Percentiles rank a stretch among this genome's conserved stretches.
These are phyloP conservation scores for Pocillopora damicornis DNA, from an alignment of 64 coral and sea anemone genomes.

Conservation along the genomic window DNA sequence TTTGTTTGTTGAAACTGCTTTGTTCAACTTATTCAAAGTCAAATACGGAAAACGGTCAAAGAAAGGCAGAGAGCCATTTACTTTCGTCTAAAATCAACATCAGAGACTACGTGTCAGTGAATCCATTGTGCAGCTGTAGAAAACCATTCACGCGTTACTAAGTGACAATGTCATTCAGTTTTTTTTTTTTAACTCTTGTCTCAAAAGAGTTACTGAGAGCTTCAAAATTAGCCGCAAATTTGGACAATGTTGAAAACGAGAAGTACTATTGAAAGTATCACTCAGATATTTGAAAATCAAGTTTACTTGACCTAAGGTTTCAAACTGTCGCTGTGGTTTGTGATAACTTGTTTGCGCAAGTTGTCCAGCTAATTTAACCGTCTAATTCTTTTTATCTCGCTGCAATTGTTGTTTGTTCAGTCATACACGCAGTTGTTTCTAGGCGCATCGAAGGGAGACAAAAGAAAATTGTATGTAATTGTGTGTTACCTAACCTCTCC, in stretches of 20 bases:
- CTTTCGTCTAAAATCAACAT: constrained; percentile 1
- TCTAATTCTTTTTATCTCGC: not conserved
- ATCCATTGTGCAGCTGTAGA: not conserved
- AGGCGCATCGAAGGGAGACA: not conserved
- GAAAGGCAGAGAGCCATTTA: too few relatives aligned
- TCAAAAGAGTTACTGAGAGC: not conserved
- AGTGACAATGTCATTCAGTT: not conserved
- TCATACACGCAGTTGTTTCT: not conserved
- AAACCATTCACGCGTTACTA: not conserved
- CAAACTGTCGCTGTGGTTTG: too few relatives aligned
- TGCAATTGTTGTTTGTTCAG: constrained; percentile 17
- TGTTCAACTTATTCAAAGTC: too few relatives aligned
- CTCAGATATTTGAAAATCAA: too few relatives aligned
- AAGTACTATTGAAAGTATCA: not conserved
- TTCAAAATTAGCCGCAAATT: not conserved
- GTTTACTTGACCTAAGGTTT: too few relatives aligned
- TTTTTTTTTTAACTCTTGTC: not conserved
- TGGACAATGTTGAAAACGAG: not conserved
- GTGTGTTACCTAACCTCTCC: not conserved
- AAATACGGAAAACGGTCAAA: too few relatives aligned
- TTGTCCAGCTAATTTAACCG: not conserved
- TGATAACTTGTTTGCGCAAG: constrained; percentile 18
- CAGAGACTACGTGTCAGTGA: not conserved
- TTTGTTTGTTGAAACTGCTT: too few relatives aligned
- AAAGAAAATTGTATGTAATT: not conserved